phyloP scores from a whole-genome alignment of 2,797 vertebrate species.

The Sebastes hopkinsi region DNA sequence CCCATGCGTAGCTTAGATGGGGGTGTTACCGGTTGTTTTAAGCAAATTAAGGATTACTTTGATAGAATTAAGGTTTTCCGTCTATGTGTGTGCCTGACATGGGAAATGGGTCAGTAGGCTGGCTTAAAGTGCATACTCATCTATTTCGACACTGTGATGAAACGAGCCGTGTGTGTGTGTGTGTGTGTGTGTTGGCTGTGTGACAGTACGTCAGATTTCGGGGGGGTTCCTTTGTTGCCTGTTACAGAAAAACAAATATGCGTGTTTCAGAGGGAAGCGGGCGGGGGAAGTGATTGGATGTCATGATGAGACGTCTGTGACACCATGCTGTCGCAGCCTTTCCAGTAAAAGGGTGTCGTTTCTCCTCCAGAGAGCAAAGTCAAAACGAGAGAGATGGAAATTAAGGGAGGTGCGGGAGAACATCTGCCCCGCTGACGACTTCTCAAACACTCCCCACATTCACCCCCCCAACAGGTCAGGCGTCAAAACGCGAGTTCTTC shows the following conservation, averaged over 20 bases:
- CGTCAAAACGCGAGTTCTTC: conserved; percentile 28
- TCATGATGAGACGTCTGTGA: conserved; percentile 25
- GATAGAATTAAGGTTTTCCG: conserved; percentile 11
- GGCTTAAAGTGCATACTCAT: conserved; percentile 45
- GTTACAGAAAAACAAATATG: background rate
- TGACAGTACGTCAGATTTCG: background rate
- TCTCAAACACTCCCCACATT: conserved; percentile 4
- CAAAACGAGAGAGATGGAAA: background rate
- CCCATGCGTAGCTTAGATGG: background rate
- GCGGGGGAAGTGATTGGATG: conserved; percentile 13
- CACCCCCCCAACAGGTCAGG: conserved; percentile 3
- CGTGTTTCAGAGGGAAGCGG: conserved; percentile 17
- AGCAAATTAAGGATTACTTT: background rate
- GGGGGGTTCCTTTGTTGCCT: background rate
- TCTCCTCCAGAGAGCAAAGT: conserved; percentile 7
- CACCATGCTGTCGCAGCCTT: conserved; percentile 21
- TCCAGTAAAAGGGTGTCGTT: conserved; percentile 55
- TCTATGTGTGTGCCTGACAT: background rate
- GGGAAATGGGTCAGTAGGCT: conserved; percentile 64
- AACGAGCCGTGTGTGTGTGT: background rate
- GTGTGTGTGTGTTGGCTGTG: conserved; percentile 2
- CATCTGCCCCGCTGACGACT: conserved; percentile 10
- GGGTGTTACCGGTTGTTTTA: background rate
- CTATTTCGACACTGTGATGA: conserved; percentile 6
- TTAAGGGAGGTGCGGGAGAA: background rate